Conservation (phyloP, 2,113 vertebrate species). For the Leucosticte australis region DNA sequence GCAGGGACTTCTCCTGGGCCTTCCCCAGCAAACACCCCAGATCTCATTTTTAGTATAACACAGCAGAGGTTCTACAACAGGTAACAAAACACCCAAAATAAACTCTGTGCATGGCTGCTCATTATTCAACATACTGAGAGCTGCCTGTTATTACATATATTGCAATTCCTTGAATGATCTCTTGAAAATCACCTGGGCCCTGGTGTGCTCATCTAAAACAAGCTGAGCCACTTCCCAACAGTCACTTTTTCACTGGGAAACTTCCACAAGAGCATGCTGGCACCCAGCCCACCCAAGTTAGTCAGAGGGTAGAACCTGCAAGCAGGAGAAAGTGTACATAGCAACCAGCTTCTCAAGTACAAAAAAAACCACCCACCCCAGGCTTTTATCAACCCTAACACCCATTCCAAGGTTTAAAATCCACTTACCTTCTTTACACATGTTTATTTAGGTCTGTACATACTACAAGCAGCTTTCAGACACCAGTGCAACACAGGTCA, state of each 20-base stretch:
- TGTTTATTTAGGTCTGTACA: neutral
- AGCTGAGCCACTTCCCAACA: neutral
- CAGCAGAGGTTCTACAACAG: neutral
- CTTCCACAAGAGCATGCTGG: neutral
- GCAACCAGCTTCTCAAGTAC: neutral
- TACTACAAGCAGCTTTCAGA: neutral
- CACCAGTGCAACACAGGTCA: rapidly evolving
- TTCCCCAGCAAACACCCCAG: neutral
- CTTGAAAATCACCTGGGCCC: neutral
- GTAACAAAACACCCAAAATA: neutral
- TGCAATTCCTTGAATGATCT: rapidly evolving
- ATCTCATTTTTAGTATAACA: neutral
- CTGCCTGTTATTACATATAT: rapidly evolving
- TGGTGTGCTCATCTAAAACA: neutral
- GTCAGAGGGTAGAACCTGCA: neutral
- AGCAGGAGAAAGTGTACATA: neutral
- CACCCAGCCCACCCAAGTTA: neutral
- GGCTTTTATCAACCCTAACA: neutral
- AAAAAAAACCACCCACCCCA: neutral
- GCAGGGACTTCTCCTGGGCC: neutral
- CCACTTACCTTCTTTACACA: neutral
- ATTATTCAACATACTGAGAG: rapidly evolving
- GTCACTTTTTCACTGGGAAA: neutral
- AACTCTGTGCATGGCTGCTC: rapidly evolving
- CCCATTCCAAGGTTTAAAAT: neutral